phyloP scores from a whole-genome alignment of 2,888 invertebrate species.

The Cerastis leucographa region DNA sequence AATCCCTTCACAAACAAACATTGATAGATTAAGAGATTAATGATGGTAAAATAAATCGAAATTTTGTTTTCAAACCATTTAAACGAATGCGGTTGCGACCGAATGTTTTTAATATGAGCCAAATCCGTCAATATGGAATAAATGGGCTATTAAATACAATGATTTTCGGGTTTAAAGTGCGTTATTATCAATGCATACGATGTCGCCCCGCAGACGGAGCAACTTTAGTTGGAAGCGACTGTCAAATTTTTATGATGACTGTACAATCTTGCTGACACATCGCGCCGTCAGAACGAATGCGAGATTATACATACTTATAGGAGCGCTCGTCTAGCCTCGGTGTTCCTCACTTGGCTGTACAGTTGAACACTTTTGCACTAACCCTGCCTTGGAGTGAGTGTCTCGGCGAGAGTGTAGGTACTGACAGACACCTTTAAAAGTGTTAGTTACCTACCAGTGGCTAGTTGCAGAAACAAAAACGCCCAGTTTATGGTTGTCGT shows the following conservation, averaged over 20 bases:
- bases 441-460: not conserved
- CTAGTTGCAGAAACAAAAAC: not conserved
- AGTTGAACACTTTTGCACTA: not conserved
- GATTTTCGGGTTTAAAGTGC: constrained; percentile 37
- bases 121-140: constrained; percentile 17
- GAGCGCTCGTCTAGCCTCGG: not conserved
- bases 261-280: not conserved
- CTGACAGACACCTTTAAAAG: not conserved
- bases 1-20: not conserved
- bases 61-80: constrained; percentile 31
- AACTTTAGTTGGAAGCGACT: not conserved
- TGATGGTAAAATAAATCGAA: constrained; percentile 21
- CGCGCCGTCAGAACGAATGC: not conserved
- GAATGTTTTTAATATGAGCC: constrained; percentile 28
- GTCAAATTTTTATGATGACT: not conserved
- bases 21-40: constrained; percentile 20
- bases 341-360: not conserved
- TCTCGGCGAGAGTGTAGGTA: not conserved
- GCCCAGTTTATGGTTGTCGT: not conserved
- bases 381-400: not conserved
- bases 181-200: constrained; percentile 53
- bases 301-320: not conserved
- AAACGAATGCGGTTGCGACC: constrained; percentile 6
- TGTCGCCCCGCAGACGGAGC: not conserved
- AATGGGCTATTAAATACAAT: constrained; percentile 19